Conservation (phyloP, 2,888 invertebrate genomes). For the Ferdinandea cuprea region DNA sequence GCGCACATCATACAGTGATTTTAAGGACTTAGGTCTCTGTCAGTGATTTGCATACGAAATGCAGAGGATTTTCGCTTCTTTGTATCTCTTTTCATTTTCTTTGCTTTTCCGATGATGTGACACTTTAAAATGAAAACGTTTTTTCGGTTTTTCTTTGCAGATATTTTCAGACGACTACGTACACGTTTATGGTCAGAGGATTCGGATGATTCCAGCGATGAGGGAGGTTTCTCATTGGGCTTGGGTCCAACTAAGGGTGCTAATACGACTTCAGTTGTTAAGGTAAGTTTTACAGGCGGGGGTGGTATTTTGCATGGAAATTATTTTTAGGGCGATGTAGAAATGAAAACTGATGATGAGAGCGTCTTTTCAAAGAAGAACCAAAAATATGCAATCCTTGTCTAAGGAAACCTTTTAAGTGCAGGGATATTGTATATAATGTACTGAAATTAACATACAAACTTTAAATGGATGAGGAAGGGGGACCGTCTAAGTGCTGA, state of each 20-base stretch:
- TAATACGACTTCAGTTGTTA: conserved; percentile 82
- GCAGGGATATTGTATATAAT: not conserved
- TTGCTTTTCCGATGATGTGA: conserved; percentile 46
- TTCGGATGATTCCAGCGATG: conserved; percentile 75
- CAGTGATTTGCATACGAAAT: conserved; percentile 69
- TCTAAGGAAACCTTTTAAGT: not conserved
- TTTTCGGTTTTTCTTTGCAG: conserved; percentile 75
- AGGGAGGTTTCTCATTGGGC: conserved; percentile 71
- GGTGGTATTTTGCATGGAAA: conserved; percentile 35
- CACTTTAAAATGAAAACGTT: conserved; percentile 52
- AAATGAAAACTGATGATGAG: conserved; percentile 8
- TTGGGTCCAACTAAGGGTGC: conserved; percentile 78
- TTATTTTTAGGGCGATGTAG: conserved; percentile 16
- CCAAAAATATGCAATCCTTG: not conserved
- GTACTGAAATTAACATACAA: too few species aligned
- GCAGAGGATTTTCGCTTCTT: conserved; percentile 38
- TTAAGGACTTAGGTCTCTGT: conserved; percentile 57
- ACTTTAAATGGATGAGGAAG: too few species aligned
- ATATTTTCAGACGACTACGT: conserved; percentile 81
- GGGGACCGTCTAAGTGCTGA: too few species aligned
- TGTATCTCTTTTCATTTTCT: conserved; percentile 19
- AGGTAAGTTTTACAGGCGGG: conserved; percentile 77
- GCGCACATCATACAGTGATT: conserved; percentile 58
- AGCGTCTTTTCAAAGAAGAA: not conserved
- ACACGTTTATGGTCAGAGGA: conserved; percentile 78